These are phyloP conservation scores for Craterocephalus amniculus DNA, from an alignment of 2,797 vertebrate genomes.

Conservation along the genomic window DNA sequence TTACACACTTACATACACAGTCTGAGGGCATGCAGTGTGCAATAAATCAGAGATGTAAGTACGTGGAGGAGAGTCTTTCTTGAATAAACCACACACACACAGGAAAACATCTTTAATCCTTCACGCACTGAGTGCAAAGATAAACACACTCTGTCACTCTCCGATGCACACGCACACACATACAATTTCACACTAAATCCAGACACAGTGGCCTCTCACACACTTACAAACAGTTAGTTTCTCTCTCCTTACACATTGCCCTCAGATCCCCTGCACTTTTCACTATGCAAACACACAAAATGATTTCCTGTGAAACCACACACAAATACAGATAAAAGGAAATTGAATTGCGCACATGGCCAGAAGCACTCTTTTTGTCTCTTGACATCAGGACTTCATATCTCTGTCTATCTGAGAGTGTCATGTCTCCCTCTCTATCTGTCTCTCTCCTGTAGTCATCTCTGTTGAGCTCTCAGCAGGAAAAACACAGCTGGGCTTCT, in stretches of 20 bases:
- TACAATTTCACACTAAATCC: slow-evolving; percentile 11
- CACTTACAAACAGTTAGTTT: slow-evolving; percentile 16
- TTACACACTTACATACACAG: slow-evolving; percentile 15
- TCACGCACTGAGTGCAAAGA: slow-evolving; percentile 42
- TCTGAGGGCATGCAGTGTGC: slow-evolving; percentile 39
- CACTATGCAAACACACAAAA: slow-evolving; percentile 22
- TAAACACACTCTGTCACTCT: slow-evolving; percentile 40
- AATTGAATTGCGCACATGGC: slow-evolving; percentile 61
- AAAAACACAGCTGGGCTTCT: slow-evolving; percentile 57
- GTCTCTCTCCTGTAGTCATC: slow-evolving; percentile 33
- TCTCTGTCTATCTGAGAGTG: slow-evolving; percentile 63
- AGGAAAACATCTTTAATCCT: slow-evolving; percentile 41
- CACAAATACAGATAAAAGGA: slow-evolving; percentile 62
- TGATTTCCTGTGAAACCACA: slow-evolving; percentile 57
- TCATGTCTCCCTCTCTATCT: slow-evolving; percentile 35
- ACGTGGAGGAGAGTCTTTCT: slow-evolving; percentile 57
- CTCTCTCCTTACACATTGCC: slow-evolving; percentile 23
- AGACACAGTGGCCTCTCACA: slow-evolving; percentile 14
- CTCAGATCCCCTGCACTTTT: slow-evolving; percentile 18
- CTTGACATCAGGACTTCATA: slow-evolving; percentile 64
- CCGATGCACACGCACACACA: slow-evolving; percentile 38
- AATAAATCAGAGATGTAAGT: slow-evolving; percentile 59
- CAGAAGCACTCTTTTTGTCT: slow-evolving; percentile 59
- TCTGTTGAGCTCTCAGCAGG: slow-evolving; percentile 48
- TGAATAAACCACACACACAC: slow-evolving; percentile 44